Percentiles rank a stretch among this genome's conserved stretches.
Evolutionary conservation across 2,888 invertebrate species (phyloP).

Genomic region (Drosophila pseudotakahashii): DNA sequence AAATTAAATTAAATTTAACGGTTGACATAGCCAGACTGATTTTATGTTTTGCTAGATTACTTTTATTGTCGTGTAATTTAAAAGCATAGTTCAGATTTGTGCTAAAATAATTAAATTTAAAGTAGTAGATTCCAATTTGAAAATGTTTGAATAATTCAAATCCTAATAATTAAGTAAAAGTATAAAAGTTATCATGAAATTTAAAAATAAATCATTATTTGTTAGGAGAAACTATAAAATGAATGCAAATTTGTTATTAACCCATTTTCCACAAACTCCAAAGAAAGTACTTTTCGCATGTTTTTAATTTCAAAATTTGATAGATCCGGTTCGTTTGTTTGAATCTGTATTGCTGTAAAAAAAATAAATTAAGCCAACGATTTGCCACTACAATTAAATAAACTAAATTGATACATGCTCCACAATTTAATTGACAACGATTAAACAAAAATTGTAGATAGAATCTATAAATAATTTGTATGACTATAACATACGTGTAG

Average conservation of each 20-base stretch:
- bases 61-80: too few species aligned
- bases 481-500: not conserved
- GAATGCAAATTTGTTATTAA: not conserved
- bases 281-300: not conserved
- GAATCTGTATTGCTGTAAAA: not conserved
- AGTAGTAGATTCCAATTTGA: too few species aligned
- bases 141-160: too few species aligned
- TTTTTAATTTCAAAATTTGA: not conserved
- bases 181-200: not conserved
- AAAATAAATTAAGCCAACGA: not conserved
- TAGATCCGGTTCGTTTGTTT: not conserved
- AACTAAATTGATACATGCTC: not conserved
- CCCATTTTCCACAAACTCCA: not conserved
- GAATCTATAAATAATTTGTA: not conserved
- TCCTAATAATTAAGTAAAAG: not conserved
- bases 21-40: not conserved
- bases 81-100: too few species aligned
- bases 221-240: not conserved
- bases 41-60: too few species aligned
- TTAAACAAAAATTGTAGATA: slow-evolving; percentile 1
- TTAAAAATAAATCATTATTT: not conserved
- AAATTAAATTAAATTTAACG: not conserved
- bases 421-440: not conserved
- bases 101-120: not conserved
- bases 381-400: not conserved